These are phyloP conservation scores for Meiosimyza platycephala DNA, from an alignment of 2,888 invertebrate genomes.

Conservation along the genomic window DNA sequence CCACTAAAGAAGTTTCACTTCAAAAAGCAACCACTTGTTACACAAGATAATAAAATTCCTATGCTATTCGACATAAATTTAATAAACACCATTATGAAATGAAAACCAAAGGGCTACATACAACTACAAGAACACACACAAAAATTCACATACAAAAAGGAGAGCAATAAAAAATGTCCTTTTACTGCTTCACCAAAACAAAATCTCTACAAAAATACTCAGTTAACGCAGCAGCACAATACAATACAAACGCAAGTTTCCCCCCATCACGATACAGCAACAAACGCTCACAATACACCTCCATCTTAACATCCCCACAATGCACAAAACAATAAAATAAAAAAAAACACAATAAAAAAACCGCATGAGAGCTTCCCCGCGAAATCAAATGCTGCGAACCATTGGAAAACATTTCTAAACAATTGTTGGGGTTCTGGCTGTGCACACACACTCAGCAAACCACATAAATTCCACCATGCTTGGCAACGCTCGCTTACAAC, in stretches of 20 bases:
- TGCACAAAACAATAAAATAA: too few species aligned
- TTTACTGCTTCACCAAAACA: too few species aligned
- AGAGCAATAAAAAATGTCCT: too few species aligned
- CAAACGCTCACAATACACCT: background rate
- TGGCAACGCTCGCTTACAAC: background rate
- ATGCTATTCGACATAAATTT: conserved; percentile 9
- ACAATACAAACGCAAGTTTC: background rate
- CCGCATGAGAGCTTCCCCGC: too few species aligned
- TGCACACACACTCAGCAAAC: background rate
- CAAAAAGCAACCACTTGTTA: background rate
- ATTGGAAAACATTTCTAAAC: conserved; percentile 60
- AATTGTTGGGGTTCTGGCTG: conserved; percentile 18
- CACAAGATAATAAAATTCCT: conserved; percentile 14
- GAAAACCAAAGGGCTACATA: conserved; percentile 6
- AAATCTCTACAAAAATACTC: too few species aligned
- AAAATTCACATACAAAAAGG: conserved; percentile 5
- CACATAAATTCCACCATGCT: background rate
- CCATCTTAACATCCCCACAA: too few species aligned
- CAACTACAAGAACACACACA: background rate
- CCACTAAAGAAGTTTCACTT: too few species aligned
- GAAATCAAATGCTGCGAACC: conserved; percentile 42
- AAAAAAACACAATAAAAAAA: too few species aligned
- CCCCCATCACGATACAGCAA: background rate
- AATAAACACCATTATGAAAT: conserved; percentile 34
- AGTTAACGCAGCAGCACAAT: background rate